phyloP scores from a whole-genome alignment of 1,140 invertebrate species.

The Leptinotarsa texana region DNA sequence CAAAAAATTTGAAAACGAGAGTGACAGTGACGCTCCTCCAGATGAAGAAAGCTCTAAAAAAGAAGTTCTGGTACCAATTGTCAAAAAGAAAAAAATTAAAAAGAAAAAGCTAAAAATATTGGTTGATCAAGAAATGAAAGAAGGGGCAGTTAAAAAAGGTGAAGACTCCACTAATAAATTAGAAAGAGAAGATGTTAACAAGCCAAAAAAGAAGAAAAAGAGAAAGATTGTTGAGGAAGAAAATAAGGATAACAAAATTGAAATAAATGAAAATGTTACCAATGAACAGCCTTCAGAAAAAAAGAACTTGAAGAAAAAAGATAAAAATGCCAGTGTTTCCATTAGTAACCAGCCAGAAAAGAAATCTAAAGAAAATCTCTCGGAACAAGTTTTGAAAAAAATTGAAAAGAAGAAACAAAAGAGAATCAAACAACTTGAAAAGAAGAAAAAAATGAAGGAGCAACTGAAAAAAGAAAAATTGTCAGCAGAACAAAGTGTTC shows the following conservation, averaged over 20 bases:
- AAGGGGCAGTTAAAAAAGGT: slow-evolving; percentile 17
- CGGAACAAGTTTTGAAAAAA: slow-evolving; percentile 38
- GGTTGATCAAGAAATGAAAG: slow-evolving; percentile 25
- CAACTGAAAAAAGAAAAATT: slow-evolving; percentile 21
- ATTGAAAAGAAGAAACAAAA: slow-evolving; percentile 41
- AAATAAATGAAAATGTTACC: slow-evolving; percentile 32
- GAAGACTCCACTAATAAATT: slow-evolving; percentile 23
- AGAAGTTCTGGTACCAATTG: slow-evolving; percentile 29
- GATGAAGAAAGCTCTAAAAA: slow-evolving; percentile 38
- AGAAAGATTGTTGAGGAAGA: slow-evolving; percentile 24
- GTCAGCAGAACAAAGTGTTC: neutral
- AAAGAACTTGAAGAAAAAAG: slow-evolving; percentile 14
- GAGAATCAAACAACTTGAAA: slow-evolving; percentile 32
- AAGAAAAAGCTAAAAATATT: slow-evolving; percentile 29
- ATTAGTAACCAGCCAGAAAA: slow-evolving; percentile 19
- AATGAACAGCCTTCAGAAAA: slow-evolving; percentile 9
- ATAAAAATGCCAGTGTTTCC: slow-evolving; percentile 22
- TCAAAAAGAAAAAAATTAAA: slow-evolving; percentile 32
- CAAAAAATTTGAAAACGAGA: slow-evolving; percentile 21
- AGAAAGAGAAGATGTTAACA: no score
- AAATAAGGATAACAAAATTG: slow-evolving; percentile 35
- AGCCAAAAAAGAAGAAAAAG: slow-evolving; percentile 21
- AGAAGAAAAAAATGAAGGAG: slow-evolving; percentile 30
- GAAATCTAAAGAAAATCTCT: slow-evolving; percentile 33
- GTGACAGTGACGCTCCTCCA: slow-evolving; percentile 42